Base-by-base conservation (phyloP, 2,888 invertebrate genomes). In the Acanthosepion pharaonis region DNA sequence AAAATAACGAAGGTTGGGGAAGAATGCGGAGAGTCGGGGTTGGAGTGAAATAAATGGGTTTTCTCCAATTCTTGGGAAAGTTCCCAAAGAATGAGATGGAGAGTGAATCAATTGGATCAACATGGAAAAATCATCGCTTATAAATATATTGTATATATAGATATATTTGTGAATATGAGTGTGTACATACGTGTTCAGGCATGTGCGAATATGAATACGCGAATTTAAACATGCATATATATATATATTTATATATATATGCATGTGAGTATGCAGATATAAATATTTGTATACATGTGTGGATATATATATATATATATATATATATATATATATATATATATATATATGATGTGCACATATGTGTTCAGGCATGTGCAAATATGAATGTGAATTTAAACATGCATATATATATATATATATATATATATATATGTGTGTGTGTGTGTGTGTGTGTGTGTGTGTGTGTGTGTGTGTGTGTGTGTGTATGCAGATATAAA, bases 1-100 rank as follows among this genome's bases (percentile, higher is more conserved):
- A 78, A 78, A 78, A 78, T 78, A 78, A 15, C 78, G 78, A 78
- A n/a, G n/a, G 78, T 78, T 78, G 78, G 78, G 3, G n/a, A 42
- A 18, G 78, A n/a, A 11, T 8, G 78, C 5, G 18, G 11, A 11
- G 2, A 78, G 78, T 1, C 15, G n/a, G 78, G 78, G n/a, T 78
- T 78, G 78, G n/a, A n/a, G n/a, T 15, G 78, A 78, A 78, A 78
- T 78, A 78, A 78, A 78, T 78, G 78, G 78, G 78, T 78, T 78
- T 78, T 78, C 78, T 78, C 78, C 78, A 9, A 78, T n/a, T 78
- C 78, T 78, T 78, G 78, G 78, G 78, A 78, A 78, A 78, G 78
- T n/a, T 78, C 78, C 78, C 78, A 78, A n/a, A 78, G 78, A n/a
- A 78, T n/a, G n/a, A 78, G n/a, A 15, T 15, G 78, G 78, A 78